Base-by-base conservation (phyloP, 1,140 invertebrate genomes). In the Platorchestia sp. region DNA sequence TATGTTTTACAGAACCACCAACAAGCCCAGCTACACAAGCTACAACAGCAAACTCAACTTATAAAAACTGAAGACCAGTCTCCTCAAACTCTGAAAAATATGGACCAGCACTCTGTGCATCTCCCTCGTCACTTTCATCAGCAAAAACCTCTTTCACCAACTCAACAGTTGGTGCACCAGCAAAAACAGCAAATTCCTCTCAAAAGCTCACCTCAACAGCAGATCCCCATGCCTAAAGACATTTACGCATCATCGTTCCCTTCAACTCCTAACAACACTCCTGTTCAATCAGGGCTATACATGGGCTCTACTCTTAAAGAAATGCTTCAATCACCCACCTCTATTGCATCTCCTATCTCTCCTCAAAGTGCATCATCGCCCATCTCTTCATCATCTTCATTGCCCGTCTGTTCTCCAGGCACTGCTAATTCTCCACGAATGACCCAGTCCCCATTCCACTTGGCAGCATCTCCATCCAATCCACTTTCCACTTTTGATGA, bases 171-270 rank as follows among this genome's bases (percentile, higher is more conserved):
- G 45, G 91, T 93, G 45, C 41, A 45, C 10, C 91, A 93, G 45
- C 91, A 93, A 44, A 93, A 93, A 93, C 91, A 47, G 45, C 91
- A 93, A 93, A 93, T 93, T 45, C 91, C 91, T 40, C 45, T 45
- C 40, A 45, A 93, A 40, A 93, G 40, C 44, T 93, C 91, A 3
- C 91, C 91, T 93, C 91, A 45, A 36, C 91, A 93, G 40, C 91
- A 93, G 44, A 93, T 93, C 47, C 91, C 91, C 10, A n/a, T 45
- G 41, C 44, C 6, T 40, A 47, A 44, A 47, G 91, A 93, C 91
- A 47, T 93, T 16, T 93, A 93, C 47, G 40, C 43, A 10, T 93
- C 45, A 19, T 93, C 91, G 44, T 93, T 93, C 44, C 91, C 91
- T 45, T 93, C 36, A 40, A 93, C 91, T 44, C 91, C 91, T 45